Conservation (phyloP, 2,113 vertebrate genomes). For the Athene cunicularia region DNA sequence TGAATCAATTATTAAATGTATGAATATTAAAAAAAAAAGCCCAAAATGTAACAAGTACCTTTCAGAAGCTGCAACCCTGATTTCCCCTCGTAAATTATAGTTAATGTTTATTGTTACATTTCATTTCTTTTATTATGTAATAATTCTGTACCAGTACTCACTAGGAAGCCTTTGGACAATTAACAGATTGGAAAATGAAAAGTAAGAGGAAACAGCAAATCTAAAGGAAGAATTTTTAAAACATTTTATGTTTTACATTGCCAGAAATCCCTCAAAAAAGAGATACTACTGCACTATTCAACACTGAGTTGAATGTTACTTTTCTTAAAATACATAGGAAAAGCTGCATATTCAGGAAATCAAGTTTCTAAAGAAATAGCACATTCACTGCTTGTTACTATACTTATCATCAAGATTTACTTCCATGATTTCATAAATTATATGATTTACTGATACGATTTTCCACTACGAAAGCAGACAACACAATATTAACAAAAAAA, state of each 20-base stretch:
- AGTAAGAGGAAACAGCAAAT: not conserved
- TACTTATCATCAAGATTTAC: not conserved
- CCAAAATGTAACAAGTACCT: not conserved
- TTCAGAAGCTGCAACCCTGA: not conserved
- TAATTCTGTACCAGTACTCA: not conserved
- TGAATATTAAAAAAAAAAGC: not conserved
- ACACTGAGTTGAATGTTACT: accelerated
- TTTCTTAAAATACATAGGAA: not conserved
- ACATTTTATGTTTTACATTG: not conserved
- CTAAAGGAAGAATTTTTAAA: not conserved
- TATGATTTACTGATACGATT: not conserved
- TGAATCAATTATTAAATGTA: not conserved
- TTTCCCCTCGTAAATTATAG: not conserved
- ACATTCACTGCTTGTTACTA: not conserved
- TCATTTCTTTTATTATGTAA: not conserved
- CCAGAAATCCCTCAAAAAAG: not conserved
- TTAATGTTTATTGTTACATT: not conserved
- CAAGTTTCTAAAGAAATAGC: not conserved
- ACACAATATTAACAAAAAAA: not conserved
- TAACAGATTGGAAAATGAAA: not conserved
- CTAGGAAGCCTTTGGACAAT: not conserved
- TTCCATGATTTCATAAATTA: not conserved
- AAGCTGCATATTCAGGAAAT: not conserved
- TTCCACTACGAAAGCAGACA: not conserved
- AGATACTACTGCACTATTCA: not conserved